These are phyloP conservation scores for Rhynchomys soricoides DNA, from an alignment of 2,113 vertebrate genomes.

Conservation along the genomic window DNA sequence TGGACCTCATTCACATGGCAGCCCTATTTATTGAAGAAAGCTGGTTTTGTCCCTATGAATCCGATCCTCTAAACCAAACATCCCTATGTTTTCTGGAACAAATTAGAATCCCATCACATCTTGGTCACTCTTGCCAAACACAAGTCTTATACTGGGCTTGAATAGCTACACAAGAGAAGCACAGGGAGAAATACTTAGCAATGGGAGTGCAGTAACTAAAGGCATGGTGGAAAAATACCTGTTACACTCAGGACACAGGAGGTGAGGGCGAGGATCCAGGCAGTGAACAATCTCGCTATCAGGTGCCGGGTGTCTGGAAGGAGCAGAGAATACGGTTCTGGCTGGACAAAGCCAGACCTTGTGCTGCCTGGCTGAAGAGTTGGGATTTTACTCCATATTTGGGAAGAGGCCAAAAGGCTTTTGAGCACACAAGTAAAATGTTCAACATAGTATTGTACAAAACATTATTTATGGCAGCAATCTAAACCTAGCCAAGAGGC, in stretches of 20 bases:
- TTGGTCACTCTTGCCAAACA: background rate
- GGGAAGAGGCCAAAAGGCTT: conserved; percentile 52
- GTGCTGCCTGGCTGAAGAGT: background rate
- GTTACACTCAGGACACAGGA: background rate
- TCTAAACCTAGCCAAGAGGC: conserved; percentile 58
- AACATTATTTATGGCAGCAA: conserved; percentile 62
- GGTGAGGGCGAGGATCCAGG: background rate
- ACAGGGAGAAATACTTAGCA: background rate
- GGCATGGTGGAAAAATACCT: background rate
- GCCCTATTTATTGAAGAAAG: conserved; percentile 46
- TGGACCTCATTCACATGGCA: conserved; percentile 4
- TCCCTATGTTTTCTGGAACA: background rate
- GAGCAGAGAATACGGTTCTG: background rate
- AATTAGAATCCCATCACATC: conserved; percentile 1
- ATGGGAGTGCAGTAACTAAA: background rate
- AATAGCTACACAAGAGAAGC: background rate
- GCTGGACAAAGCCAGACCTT: background rate
- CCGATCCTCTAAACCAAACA: background rate
- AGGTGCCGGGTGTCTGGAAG: background rate
- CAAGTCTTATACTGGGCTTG: background rate
- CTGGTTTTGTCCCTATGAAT: background rate
- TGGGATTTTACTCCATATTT: background rate
- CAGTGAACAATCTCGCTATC: background rate
- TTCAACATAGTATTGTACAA: conserved; percentile 58
- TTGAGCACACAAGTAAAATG: conserved; percentile 42